phyloP scores from a whole-genome alignment of 2,888 invertebrate genomes.

The Sicus ferrugineus region DNA sequence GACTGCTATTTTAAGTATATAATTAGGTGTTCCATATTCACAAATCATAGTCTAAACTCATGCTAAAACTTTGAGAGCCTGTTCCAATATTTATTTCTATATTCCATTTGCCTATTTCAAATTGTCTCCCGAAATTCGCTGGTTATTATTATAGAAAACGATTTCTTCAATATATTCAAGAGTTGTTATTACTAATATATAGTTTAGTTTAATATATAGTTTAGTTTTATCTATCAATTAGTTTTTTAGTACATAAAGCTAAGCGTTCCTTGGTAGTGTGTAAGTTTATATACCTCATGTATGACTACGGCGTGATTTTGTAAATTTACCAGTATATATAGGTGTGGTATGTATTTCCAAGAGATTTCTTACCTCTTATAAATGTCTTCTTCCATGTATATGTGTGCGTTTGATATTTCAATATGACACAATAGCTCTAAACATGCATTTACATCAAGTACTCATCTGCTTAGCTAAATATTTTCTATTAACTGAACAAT shows the following conservation, averaged over 20 bases:
- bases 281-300: background rate
- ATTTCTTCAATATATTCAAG: too few species aligned
- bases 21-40: too few species aligned
- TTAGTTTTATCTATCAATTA: slow-evolving; percentile 16
- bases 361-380: background rate
- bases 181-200: too few species aligned
- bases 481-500: slow-evolving; percentile 20
- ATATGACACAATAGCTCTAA: background rate
- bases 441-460: background rate
- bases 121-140: too few species aligned
- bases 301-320: background rate
- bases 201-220: too few species aligned
- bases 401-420: slow-evolving; percentile 8
- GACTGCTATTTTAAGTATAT: too few species aligned
- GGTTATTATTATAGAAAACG: too few species aligned
- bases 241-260: slow-evolving; percentile 33
- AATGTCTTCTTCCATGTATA: slow-evolving; percentile 9
- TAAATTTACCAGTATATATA: slow-evolving; percentile 10
- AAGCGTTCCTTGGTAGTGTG: slow-evolving; percentile 27
- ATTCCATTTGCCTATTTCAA: too few species aligned
- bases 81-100: too few species aligned
- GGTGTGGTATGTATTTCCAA: slow-evolving; percentile 14
- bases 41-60: too few species aligned
- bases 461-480: background rate
- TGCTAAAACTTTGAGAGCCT: too few species aligned